A percentile compares a stretch with the other conserved stretches of the same genome.
Conservation (phyloP, 2,888 invertebrate species). For the Callosobruchus maculatus region DNA sequence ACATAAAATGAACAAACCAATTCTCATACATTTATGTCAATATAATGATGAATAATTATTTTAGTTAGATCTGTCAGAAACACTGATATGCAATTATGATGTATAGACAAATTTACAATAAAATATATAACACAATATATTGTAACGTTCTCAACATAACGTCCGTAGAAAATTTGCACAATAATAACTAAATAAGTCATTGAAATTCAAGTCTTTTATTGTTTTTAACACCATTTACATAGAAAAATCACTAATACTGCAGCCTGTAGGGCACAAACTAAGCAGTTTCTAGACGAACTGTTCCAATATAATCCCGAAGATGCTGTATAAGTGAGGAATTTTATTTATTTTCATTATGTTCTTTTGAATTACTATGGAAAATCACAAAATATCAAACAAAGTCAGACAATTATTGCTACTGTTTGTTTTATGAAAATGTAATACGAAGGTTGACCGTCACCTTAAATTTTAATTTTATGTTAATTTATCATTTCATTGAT, state of each 20-base stretch:
- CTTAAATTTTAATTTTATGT: no score
- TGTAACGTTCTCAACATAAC: not conserved
- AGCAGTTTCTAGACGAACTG: conserved; percentile 41
- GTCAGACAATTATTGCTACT: no score
- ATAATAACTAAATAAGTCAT: not conserved
- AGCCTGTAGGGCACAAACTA: conserved; percentile 42
- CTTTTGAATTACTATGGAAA: not conserved
- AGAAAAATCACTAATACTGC: conserved; percentile 35
- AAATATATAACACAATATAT: not conserved
- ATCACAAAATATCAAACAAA: not conserved
- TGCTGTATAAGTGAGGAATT: conserved; percentile 15
- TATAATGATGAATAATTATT: not conserved
- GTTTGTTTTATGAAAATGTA: no score
- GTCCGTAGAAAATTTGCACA: not conserved
- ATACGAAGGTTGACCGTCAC: no score
- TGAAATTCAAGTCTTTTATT: not conserved
- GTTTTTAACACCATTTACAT: not conserved
- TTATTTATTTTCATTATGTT: not conserved
- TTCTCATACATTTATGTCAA: not conserved
- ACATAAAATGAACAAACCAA: not conserved
- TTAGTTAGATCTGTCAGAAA: not conserved
- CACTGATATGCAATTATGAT: not conserved
- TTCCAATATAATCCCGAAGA: conserved; percentile 34
- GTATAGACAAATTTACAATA: not conserved
- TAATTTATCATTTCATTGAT: no score